Percentiles rank a stretch among this genome's conserved stretches.
Evolutionary conservation across 2,113 vertebrate species (phyloP).

Genomic region (Leuciscus idus): DNA sequence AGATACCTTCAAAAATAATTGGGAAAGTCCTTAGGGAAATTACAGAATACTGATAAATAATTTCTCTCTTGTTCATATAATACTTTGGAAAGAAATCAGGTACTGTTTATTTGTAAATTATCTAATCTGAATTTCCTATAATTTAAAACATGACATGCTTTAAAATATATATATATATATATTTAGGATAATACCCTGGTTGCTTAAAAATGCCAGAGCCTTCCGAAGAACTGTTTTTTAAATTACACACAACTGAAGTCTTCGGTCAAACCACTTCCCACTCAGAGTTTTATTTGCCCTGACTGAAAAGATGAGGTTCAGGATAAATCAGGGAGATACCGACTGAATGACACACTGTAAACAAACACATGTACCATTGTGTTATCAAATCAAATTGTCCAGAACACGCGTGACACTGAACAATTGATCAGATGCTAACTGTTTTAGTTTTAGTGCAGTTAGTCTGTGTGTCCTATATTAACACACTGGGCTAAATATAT

Average conservation of each 20-base stretch:
- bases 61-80: neutral
- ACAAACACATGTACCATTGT: slow-evolving; percentile 1
- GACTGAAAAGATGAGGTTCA: neutral
- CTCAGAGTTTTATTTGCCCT: neutral
- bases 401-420: neutral
- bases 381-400: slow-evolving; percentile 23
- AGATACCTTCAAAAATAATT: neutral
- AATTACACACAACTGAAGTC: neutral
- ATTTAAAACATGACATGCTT: neutral
- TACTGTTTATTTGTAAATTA: neutral
- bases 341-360: slow-evolving; percentile 11
- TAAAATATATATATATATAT: no score
- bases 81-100: neutral
- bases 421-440: neutral
- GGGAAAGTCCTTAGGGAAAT: slow-evolving; percentile 14
- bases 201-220: neutral
- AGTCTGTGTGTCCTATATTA: neutral
- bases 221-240: neutral
- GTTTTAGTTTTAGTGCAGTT: neutral
- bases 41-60: neutral
- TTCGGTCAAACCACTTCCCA: neutral
- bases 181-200: neutral
- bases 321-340: neutral
- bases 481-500: neutral
- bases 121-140: neutral